Base-by-base conservation (phyloP, 2,113 vertebrate genomes). In the Formicarius rufipectus region DNA sequence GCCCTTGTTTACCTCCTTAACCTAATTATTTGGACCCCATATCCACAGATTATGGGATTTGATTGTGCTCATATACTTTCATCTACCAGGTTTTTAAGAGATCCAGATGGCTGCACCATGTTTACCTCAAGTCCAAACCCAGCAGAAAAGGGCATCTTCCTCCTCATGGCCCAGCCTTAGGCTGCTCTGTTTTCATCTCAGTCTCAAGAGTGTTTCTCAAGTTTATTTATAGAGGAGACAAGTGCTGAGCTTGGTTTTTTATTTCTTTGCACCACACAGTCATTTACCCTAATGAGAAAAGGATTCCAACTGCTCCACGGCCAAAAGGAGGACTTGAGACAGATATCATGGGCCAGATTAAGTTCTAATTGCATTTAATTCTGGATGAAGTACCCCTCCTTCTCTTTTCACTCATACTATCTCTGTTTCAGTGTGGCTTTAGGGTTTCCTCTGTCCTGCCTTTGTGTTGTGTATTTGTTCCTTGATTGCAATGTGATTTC, bases 341-440 rank as follows among this genome's bases (percentile, higher is more conserved):
- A 63, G 31, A 68, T 72, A 84, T 72, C 81, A 64, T 22, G 27
- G 35, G 52, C 44, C 80, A 92, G 91, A 95, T 72, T 84, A 59
- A 91, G 31, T 75, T 89, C 77, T 82, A 87, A 94, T 93, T 95
- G 93, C 94, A 78, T 96, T 89, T 88, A 83, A 91, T 86, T 94
- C 82, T 86, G 35, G 68, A 67, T 85, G 67, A 86, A 74, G 33
- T 64, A 49, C 15, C 49, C 64, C 20, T 66, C 40, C 45, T 85
- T 76, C 59, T 90, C 67, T 84, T 88, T 86, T 93, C 85, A n/a
- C 47, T 81, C 49, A 9, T 47, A 66, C 27, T 31, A 59, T 39
- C 50, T 73, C 84, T 30, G 49, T 69, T 92, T 37, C 64, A 75
- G 45, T 9, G 52, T 78, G 88, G 79, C 93, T 96, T 93, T 94